phyloP scores from a whole-genome alignment of 2,888 invertebrate genomes.

The Gisinianus flammeolus region DNA sequence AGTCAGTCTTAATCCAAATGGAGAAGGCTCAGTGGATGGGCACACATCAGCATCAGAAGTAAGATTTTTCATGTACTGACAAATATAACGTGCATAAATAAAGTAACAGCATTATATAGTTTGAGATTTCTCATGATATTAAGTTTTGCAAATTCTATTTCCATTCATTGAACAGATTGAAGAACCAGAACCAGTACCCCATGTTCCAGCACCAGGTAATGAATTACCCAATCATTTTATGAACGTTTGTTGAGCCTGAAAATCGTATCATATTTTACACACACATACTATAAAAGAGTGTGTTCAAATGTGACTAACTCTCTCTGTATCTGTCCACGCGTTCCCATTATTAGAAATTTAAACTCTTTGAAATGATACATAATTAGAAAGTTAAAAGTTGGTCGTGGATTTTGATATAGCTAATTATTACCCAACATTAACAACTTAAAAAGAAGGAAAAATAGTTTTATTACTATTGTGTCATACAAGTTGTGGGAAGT shows the following conservation, averaged over 20 bases:
- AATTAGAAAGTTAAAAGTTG: too few species aligned
- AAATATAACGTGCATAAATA: neutral
- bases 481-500: too few species aligned
- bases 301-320: conserved; percentile 32
- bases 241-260: conserved; percentile 10
- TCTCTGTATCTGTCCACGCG: neutral
- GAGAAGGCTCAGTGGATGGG: conserved; percentile 31
- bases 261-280: conserved; percentile 16
- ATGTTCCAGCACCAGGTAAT: conserved; percentile 32
- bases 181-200: conserved; percentile 36
- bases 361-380: too few species aligned
- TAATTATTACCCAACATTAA: too few species aligned
- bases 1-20: conserved; percentile 30
- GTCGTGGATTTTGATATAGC: too few species aligned
- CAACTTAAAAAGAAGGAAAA: too few species aligned
- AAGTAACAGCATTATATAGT: neutral
- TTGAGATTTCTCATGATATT: neutral
- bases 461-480: too few species aligned
- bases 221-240: neutral
- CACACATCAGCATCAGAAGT: conserved; percentile 45
- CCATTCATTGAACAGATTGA: conserved; percentile 30
- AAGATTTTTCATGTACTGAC: conserved; percentile 3
- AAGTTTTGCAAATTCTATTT: neutral
- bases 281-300: conserved; percentile 29
- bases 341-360: too few species aligned